Conservation (phyloP, 2,113 vertebrate species). For the Pseudorhombus dupliciocellatus region DNA sequence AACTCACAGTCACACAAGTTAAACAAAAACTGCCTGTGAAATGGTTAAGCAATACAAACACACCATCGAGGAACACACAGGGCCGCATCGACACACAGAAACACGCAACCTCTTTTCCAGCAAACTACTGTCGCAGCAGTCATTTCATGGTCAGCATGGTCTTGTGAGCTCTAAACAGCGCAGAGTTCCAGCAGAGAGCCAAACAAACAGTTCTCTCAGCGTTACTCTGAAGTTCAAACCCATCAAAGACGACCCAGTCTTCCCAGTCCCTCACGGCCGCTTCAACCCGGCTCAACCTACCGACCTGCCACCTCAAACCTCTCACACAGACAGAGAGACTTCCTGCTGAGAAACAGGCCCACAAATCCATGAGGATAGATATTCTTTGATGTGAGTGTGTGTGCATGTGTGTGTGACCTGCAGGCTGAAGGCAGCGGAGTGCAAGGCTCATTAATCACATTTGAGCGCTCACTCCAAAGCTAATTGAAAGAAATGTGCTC, state of each 20-base stretch:
- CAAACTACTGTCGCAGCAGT: constrained; percentile 57
- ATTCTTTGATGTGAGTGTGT: constrained; percentile 27
- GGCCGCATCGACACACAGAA: constrained; percentile 37
- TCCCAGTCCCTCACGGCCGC: constrained; percentile 28
- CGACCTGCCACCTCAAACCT: constrained; percentile 45
- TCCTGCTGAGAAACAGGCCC: constrained; percentile 24
- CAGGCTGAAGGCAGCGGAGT: constrained; percentile 44
- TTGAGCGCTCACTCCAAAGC: constrained; percentile 51
- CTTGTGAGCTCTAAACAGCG: constrained; percentile 67
- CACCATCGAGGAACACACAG: constrained; percentile 56
- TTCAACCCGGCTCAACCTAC: constrained; percentile 29
- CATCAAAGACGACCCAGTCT: constrained; percentile 51
- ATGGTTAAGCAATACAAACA: constrained; percentile 55
- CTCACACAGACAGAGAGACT: constrained; percentile 32
- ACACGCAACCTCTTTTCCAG: constrained; percentile 56
- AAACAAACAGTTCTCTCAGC: constrained; percentile 72
- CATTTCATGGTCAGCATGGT: constrained; percentile 64
- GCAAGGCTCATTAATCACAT: constrained; percentile 64
- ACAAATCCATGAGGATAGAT: constrained; percentile 17
- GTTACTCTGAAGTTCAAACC: constrained; percentile 63
- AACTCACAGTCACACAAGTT: constrained; percentile 36
- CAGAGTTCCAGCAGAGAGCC: constrained; percentile 47
- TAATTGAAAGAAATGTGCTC: constrained; percentile 58
- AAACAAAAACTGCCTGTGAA: constrained; percentile 49
- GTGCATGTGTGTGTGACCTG: constrained; percentile 42